Base-by-base conservation (phyloP, 2,797 vertebrate genomes). In the Enteromius thamalakanensis region DNA sequence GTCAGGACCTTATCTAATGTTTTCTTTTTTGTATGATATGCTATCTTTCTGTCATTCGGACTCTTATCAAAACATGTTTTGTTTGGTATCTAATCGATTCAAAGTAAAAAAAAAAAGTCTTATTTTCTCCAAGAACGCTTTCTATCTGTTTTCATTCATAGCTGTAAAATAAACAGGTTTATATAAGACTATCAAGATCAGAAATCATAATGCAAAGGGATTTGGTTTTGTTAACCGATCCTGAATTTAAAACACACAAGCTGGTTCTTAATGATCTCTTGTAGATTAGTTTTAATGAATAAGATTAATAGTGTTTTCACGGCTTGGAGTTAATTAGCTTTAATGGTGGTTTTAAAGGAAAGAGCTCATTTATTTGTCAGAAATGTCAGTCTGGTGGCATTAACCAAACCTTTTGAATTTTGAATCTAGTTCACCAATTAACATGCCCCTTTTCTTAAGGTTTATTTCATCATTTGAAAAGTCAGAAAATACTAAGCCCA, bases 311-410 rank as follows among this genome's bases (percentile, higher is more conserved):
- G 68, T 69, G 62, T 58, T 69, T 79, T 84, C 60, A 74, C 21
- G 32, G 75, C 58, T 75, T 78, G 79, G n/a, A 55, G 79, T 77
- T 76, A 79, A 87, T 76, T 84, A 68, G 32, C 26, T 87, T 76
- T 75, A 82, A 84, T 75, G 53, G 69, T 17, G 26, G 26, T 75
- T 76, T 64, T 75, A 69, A 82, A 76, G 29, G 15, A 75, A 80
- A 49, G 12, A 51, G 17, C 6, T 58, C 49, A 26, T n/a, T 68
- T 84, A 78, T 84, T 84, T 74, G 23, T 82, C 42, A 81, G 29
- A 70, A 55, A 84, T 40, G 64, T 82, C 62, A 65, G 64, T 74
- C 17, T 79, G 67, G 69, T 67, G 19, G 69, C 76, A 70, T 79
- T 58, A 40, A 40, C 37, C 3, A 49, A 40, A 55, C 15, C 60